These are phyloP conservation scores for Geotrupes spiniger DNA, from an alignment of 2,888 invertebrate species.

Conservation along the genomic window DNA sequence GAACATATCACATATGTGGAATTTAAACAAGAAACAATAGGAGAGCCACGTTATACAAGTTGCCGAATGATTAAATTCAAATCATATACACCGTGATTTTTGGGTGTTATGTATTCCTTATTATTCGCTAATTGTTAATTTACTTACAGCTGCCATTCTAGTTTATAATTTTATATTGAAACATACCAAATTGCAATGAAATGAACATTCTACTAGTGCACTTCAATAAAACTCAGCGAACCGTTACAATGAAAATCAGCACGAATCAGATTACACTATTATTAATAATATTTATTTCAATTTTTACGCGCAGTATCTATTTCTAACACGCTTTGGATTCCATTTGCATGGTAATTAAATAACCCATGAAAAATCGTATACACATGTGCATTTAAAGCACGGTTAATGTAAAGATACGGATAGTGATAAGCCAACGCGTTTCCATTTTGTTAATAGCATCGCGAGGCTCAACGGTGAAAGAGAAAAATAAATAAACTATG, in stretches of 20 bases:
- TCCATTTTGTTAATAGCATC: neutral
- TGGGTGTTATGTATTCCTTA: no score
- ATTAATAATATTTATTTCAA: conserved; percentile 2
- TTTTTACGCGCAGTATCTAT: neutral
- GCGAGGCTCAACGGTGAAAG: neutral
- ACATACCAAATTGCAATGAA: no score
- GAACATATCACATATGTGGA: no score
- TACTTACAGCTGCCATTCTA: no score
- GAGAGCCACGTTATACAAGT: no score
- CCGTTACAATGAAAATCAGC: no score
- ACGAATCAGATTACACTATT: conserved; percentile 1
- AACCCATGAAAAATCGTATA: conserved; percentile 2
- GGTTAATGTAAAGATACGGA: conserved; percentile 2
- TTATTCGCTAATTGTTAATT: no score
- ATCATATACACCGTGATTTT: no score
- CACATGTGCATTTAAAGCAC: neutral
- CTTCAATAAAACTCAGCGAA: no score
- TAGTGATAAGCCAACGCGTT: neutral
- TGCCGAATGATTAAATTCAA: no score
- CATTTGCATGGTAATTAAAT: neutral
- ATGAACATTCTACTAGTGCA: no score
- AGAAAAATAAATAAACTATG: conserved; percentile 3
- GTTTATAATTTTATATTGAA: neutral
- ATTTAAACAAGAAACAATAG: no score
- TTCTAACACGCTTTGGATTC: conserved; percentile 4